phyloP scores from a whole-genome alignment of 53 echinoderm and acorn worm species.

The Patiria pectinifera region DNA sequence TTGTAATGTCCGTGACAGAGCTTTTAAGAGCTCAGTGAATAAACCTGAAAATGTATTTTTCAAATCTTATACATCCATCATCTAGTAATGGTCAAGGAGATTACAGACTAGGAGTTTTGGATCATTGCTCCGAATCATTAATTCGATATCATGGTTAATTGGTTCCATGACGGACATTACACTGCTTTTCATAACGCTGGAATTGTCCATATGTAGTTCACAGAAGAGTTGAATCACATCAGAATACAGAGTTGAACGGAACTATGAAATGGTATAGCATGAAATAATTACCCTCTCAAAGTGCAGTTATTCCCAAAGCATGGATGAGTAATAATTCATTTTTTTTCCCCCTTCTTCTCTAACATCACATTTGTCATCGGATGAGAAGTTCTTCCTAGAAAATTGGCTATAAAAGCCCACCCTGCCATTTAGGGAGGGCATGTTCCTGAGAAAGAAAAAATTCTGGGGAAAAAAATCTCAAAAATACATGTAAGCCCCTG shows the following conservation, averaged over 20 bases:
- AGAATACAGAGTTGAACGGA: not conserved
- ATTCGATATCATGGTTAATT: too few species aligned
- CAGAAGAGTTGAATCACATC: not conserved
- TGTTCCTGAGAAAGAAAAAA: not conserved
- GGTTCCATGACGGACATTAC: too few species aligned
- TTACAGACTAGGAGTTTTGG: too few species aligned
- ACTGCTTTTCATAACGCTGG: too few species aligned
- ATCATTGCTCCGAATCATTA: too few species aligned
- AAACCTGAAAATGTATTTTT: too few species aligned
- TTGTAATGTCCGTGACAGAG: too few species aligned
- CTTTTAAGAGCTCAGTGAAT: too few species aligned
- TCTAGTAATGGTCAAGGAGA: too few species aligned
- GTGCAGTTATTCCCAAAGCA: not conserved
- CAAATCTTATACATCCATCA: too few species aligned
- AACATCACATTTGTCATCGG: not conserved
- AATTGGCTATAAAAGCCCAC: not conserved
- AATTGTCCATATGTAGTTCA: too few species aligned
- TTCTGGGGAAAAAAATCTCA: not conserved
- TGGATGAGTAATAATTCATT: not conserved
- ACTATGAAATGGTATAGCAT: not conserved
- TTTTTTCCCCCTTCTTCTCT: not conserved
- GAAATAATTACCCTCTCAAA: not conserved
- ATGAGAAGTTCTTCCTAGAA: not conserved
- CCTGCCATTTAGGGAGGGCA: not conserved
- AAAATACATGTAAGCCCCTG: not conserved